Percentiles rank a stretch among this genome's conserved stretches.
Conservation (phyloP, 1,140 invertebrate species). For the Wasmannia auropunctata region DNA sequence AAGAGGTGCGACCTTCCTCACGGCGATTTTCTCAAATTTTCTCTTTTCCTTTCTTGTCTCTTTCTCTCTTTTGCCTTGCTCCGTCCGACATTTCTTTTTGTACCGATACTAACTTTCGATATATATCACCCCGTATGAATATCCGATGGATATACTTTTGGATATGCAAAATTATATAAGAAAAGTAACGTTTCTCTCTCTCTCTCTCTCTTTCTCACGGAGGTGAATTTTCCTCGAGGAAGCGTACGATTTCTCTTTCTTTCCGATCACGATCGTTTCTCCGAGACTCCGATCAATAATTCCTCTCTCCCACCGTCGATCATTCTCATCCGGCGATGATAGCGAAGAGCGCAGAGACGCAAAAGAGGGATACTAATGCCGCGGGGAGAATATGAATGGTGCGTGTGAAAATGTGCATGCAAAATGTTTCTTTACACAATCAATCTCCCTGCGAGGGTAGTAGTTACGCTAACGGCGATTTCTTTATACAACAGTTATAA, state of each 20-base stretch:
- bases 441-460: background rate
- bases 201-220: background rate
- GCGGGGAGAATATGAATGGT: constrained; percentile 34
- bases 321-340: background rate
- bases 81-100: constrained; percentile 8
- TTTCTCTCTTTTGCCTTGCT: background rate
- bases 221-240: constrained; percentile 16
- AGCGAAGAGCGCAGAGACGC: constrained; percentile 10
- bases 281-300: background rate
- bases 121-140: constrained; percentile 10
- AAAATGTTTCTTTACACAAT: constrained; percentile 23
- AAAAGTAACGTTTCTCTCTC: background rate
- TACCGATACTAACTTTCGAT: constrained; percentile 16
- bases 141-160: constrained; percentile 11
- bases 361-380: constrained; percentile 22
- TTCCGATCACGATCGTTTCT: background rate
- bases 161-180: constrained; percentile 23
- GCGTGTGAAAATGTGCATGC: constrained; percentile 11
- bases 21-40: constrained; percentile 15
- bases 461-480: constrained; percentile 40
- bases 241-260: background rate
- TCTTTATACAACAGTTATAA: constrained; percentile 46
- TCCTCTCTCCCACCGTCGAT: background rate
- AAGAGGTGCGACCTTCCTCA: constrained; percentile 23
- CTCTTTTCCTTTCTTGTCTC: background rate